Evolutionary conservation across 2,113 vertebrate species (phyloP).

Genomic region (Fukomys damarensis): DNA sequence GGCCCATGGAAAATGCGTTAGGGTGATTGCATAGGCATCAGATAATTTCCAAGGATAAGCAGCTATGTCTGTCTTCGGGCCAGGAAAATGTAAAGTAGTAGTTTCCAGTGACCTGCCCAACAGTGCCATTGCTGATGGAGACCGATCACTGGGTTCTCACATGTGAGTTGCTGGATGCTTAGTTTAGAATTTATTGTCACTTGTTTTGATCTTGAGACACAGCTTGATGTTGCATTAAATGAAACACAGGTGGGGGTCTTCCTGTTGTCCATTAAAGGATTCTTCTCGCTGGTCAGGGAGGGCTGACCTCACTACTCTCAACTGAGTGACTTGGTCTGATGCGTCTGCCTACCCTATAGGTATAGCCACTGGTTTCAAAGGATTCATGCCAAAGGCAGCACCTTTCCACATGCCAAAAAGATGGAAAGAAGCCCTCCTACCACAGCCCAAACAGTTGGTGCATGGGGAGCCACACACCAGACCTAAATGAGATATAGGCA

Average conservation of each 20-base stretch:
- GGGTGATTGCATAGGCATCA: slow-evolving; percentile 37
- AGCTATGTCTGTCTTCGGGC: background rate
- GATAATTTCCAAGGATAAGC: slow-evolving; percentile 58
- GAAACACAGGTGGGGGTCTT: background rate
- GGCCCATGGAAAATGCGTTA: slow-evolving; percentile 67
- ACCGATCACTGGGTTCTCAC: background rate
- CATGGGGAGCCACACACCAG: accelerated
- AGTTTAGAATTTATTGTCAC: background rate
- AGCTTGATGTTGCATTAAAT: background rate
- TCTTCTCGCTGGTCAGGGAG: background rate
- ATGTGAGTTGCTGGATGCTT: accelerated
- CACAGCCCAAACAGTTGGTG: background rate
- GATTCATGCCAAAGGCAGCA: too few species aligned
- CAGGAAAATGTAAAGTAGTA: background rate
- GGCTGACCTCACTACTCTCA: background rate
- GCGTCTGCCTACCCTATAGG: background rate
- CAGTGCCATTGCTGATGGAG: accelerated
- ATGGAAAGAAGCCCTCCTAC: background rate
- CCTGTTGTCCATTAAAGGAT: background rate
- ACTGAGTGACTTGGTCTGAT: background rate
- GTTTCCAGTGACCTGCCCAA: slow-evolving; percentile 40
- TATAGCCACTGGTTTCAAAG: background rate
- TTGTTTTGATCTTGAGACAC: background rate
- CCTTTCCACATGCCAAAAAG: background rate
- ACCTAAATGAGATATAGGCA: background rate